Base-by-base conservation (phyloP, 2,113 vertebrate species). In the Charina bottae region DNA sequence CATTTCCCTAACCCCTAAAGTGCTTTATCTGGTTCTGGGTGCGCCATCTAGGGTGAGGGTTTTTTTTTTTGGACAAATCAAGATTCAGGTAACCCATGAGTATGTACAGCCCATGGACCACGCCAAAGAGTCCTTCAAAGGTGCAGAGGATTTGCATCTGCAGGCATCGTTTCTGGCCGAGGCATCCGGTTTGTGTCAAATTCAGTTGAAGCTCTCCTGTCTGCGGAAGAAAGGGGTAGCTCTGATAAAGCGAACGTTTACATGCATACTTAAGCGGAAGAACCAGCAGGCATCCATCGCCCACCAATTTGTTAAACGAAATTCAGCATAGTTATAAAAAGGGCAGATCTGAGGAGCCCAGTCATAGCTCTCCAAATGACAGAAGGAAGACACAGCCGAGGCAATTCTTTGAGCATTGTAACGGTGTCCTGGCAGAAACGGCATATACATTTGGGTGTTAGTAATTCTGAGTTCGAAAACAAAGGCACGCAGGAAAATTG, bases 241-340 rank as follows among this genome's bases (percentile, higher is more conserved):
- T 94, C 91, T 93, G 84, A 95, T 91, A 90, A 95, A 95, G 12
- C n/a, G 95, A 89, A 91, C 54, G 28, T 83, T 95, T 90, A 91
- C 90, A 93, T 94, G 90, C 92, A 94, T 95, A 96, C 95, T 96
- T 95, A 94, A 95, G 72, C 85, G 95, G 92, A 56, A 94, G 93
- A 89, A 90, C 56, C n/a, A 85, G 89, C 89, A 4, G 92, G 87
- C 90, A 86, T 91, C 91, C 90, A 88, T 91, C 91, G 92, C 1
- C 0, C 93, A 95, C 87, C 94, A 92, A 92, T 93, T 93, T 96
- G 92, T 93, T 96, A 95, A 97, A 96, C 96, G 96, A 97, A 93
- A 96, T 91, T 94, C 94, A 96, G 93, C 93, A 92, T 90, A 95
- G 93, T 96, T 26, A 89, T 97, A 96, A 90, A 95, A 92, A 96